phyloP scores from a whole-genome alignment of 2,113 vertebrate species.

The Petaurus breviceps region DNA sequence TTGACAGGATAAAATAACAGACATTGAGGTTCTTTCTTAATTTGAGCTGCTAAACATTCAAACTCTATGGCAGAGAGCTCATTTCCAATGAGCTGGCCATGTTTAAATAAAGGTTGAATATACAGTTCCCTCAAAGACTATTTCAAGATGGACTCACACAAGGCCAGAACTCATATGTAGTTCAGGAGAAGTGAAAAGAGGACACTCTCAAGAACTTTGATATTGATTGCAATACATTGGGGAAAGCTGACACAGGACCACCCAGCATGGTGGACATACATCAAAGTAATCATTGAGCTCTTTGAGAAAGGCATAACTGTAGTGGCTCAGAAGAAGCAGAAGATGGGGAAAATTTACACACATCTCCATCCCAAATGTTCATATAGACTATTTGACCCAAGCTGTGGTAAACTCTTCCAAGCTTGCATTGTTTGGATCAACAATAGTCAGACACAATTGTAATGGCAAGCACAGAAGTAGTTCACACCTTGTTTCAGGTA shows the following conservation, averaged over 20 bases:
- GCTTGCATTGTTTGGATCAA: too few species aligned
- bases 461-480: too few species aligned
- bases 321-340: too few species aligned
- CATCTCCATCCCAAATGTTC: too few species aligned
- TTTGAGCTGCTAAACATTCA: neutral
- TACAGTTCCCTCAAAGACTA: neutral
- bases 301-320: too few species aligned
- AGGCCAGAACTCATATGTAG: neutral
- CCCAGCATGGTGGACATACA: too few species aligned
- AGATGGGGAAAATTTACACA: too few species aligned
- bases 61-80: neutral
- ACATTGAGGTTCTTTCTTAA: neutral
- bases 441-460: too few species aligned
- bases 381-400: too few species aligned
- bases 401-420: too few species aligned
- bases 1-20: neutral
- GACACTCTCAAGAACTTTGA: neutral
- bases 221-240: neutral
- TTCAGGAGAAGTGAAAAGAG: neutral
- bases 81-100: neutral
- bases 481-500: too few species aligned
- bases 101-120: neutral
- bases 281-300: too few species aligned
- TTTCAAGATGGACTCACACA: neutral
- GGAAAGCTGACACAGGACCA: neutral